phyloP scores from a whole-genome alignment of 2,797 vertebrate species.

The Melanotaenia boesemani region DNA sequence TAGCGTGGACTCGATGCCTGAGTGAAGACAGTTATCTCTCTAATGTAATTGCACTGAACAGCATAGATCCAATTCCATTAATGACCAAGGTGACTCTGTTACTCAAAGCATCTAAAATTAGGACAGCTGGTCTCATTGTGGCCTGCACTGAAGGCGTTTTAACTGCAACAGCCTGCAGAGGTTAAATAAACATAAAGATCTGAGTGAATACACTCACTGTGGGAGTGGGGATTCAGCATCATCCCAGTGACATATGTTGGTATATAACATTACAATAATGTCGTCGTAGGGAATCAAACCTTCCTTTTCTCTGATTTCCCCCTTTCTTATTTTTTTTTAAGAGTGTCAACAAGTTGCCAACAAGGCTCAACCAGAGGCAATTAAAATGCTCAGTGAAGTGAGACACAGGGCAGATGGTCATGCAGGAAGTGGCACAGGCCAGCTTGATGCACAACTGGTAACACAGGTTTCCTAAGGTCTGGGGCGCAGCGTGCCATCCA shows the following conservation, averaged over 20 bases:
- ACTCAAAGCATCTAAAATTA: slow-evolving; percentile 37
- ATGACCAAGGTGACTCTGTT: slow-evolving; percentile 36
- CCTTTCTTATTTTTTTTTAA: slow-evolving; percentile 26
- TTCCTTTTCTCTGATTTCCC: slow-evolving; percentile 9
- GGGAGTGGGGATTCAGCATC: neutral
- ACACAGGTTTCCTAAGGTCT: slow-evolving; percentile 49
- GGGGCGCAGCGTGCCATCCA: slow-evolving; percentile 13
- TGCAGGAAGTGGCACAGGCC: slow-evolving; percentile 50
- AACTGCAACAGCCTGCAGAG: neutral
- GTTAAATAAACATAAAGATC: slow-evolving; percentile 21
- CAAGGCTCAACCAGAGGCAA: slow-evolving; percentile 60
- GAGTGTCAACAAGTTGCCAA: slow-evolving; percentile 55
- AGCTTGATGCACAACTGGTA: slow-evolving; percentile 65
- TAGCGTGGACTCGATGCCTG: slow-evolving; percentile 14
- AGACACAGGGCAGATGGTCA: slow-evolving; percentile 73
- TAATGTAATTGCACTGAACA: slow-evolving; percentile 54
- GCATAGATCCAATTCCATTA: slow-evolving; percentile 48
- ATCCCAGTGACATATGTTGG: slow-evolving; percentile 5
- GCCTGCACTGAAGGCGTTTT: neutral
- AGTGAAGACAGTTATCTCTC: slow-evolving; percentile 29
- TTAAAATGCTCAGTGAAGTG: slow-evolving; percentile 71
- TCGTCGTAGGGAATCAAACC: neutral
- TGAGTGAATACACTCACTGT: neutral
- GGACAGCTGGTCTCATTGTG: neutral
- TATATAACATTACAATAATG: slow-evolving; percentile 5